Conservation (phyloP, 2,888 invertebrate genomes). For the Aporophyla nigra region DNA sequence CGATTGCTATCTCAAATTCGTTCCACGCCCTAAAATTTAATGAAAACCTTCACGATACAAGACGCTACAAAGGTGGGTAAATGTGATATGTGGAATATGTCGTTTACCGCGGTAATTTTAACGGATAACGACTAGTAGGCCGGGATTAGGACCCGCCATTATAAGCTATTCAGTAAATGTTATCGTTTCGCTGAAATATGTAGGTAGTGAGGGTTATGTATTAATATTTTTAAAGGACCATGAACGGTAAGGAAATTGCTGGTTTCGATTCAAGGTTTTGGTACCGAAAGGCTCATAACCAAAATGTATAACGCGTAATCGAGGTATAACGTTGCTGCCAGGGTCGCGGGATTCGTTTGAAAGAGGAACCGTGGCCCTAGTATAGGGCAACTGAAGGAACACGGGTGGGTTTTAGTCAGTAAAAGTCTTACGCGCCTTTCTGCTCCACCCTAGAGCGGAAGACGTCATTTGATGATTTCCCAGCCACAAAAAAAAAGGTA, state of each 20-base stretch:
- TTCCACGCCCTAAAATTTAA: background rate
- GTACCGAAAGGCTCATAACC: background rate
- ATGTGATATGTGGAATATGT: slow-evolving; percentile 38
- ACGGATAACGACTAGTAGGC: slow-evolving; percentile 46
- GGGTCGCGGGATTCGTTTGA: no score
- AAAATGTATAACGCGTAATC: background rate
- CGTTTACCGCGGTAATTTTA: slow-evolving; percentile 47
- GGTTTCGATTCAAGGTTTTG: background rate
- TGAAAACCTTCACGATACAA: slow-evolving; percentile 9
- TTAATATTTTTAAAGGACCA: slow-evolving; percentile 13
- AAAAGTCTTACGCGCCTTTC: no score
- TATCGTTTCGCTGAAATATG: slow-evolving; percentile 38
- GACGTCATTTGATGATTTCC: no score
- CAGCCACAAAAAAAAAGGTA: no score
- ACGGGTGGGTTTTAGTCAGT: no score
- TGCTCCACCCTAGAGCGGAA: no score
- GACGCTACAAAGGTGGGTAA: background rate
- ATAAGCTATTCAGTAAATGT: slow-evolving; percentile 50
- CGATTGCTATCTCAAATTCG: background rate
- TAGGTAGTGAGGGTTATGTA: slow-evolving; percentile 7
- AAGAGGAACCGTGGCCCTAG: no score
- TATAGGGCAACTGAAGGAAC: no score
- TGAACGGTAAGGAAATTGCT: background rate
- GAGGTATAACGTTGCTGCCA: no score
- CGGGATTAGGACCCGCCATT: slow-evolving; percentile 32